Conservation (phyloP, 1,140 invertebrate genomes). For the Spodoptera frugiperda region DNA sequence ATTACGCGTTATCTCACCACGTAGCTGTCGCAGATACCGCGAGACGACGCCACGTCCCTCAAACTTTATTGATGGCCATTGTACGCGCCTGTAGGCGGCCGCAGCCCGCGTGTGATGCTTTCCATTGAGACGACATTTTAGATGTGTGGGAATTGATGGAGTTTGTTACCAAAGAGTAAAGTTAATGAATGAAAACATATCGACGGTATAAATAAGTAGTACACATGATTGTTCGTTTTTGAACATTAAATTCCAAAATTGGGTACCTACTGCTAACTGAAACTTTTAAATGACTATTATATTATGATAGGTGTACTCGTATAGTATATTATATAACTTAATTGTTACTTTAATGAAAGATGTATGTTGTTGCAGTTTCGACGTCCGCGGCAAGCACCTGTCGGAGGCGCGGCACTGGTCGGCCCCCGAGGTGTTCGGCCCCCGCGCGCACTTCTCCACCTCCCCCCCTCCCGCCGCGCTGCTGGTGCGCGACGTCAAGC, state of each 20-base stretch:
- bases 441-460: constrained; percentile 92
- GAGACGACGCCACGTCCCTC: constrained; percentile 9
- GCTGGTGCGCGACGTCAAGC: constrained; percentile 90
- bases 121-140: constrained; percentile 24
- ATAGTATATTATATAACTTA: too few species aligned
- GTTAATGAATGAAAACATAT: background rate
- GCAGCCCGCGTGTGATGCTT: constrained; percentile 3
- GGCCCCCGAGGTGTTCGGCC: constrained; percentile 91
- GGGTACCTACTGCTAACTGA: too few species aligned
- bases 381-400: constrained; percentile 91
- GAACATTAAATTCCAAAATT: too few species aligned
- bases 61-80: constrained; percentile 44
- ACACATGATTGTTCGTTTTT: too few species aligned
- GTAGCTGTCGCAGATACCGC: constrained; percentile 24
- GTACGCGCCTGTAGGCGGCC: constrained; percentile 12
- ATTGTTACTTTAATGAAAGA: background rate
- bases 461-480: constrained; percentile 91
- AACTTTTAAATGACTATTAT: too few species aligned
- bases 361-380: constrained; percentile 89
- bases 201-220: too few species aligned
- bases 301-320: too few species aligned
- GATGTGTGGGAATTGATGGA: constrained; percentile 23
- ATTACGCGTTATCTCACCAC: constrained; percentile 27
- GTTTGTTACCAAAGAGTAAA: background rate
- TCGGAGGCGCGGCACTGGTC: constrained; percentile 91